These are phyloP conservation scores for Drosophila mojavensis DNA, from an alignment of 1,140 invertebrate species.

Conservation along the genomic window DNA sequence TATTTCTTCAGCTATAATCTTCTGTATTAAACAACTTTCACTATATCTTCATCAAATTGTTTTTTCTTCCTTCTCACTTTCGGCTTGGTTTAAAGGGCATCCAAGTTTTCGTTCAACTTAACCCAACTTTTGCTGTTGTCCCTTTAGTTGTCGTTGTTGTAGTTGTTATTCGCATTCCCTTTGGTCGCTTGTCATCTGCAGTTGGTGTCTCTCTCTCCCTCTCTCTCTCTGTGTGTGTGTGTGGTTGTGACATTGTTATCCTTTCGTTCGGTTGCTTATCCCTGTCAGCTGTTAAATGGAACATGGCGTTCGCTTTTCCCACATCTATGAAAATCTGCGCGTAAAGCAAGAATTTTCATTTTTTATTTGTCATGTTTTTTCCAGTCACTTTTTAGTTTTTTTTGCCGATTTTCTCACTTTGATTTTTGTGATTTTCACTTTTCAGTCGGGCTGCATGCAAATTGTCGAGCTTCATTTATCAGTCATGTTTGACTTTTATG, in stretches of 20 bases:
- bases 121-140: background rate
- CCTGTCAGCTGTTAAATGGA: constrained; percentile 64
- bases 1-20: too few species aligned
- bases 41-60: background rate
- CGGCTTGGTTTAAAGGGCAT: constrained; percentile 3
- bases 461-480: constrained; percentile 67
- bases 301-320: constrained; percentile 45
- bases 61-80: background rate
- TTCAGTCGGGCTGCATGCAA: constrained; percentile 45
- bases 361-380: background rate
- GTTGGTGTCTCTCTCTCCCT: constrained; percentile 16
- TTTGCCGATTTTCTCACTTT: constrained; percentile 6
- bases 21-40: background rate
- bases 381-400: constrained; percentile 7
- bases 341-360: constrained; percentile 41
- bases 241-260: constrained; percentile 74
- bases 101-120: background rate
- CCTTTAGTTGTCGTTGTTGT: background rate
- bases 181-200: constrained; percentile 30
- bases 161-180: constrained; percentile 11
- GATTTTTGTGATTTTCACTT: constrained; percentile 13
- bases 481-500: constrained; percentile 71
- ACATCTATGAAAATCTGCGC: constrained; percentile 40
- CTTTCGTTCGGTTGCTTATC: constrained; percentile 73
- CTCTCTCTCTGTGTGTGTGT: constrained; percentile 9